Base-by-base conservation (phyloP, 2,888 invertebrate genomes). In the Minunthozetes semirufus region DNA sequence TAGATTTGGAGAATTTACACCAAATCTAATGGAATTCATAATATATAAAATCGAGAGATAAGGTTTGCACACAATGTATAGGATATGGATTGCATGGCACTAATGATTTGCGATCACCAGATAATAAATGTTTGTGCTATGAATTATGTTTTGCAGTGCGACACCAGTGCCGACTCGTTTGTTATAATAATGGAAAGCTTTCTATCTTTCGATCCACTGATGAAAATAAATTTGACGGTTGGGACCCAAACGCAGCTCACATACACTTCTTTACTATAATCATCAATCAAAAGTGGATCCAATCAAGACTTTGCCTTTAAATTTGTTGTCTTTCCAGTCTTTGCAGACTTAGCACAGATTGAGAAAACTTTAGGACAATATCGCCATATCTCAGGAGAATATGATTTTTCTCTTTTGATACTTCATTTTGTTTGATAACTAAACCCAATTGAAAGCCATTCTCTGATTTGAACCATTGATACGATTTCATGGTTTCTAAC, bases 101-200 rank as follows among this genome's bases (percentile, higher is more conserved):
- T 73, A 73, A 73, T 73, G 73, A 73, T 73, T 72, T 73, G 73
- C 73, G 73, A 73, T 73, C 73, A 73, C 22, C 29, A 73, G 73
- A 73, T 73, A 73, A 73, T 73, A 73, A 73, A 73, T 73, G 73
- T 33, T 56, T 53, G n/a, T 63, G 17, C 73, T 56, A 73, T 73
- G 73, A 73, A 59, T 73, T 73, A 73, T 73, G 73, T 42, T n/a
- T 38, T 17, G 4, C 15, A 42, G 68, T 46, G 29, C 25, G 68
- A 68, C 68, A 68, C 68, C 33, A 68, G 61, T 56, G 73, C 56
- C 19, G 17, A 53, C 25, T 73, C 73, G 61, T 73, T 73, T 73
- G 73, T 73, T 73, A 73, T 61, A 53, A 72, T 50, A 56, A 72
- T 56, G 38, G 50, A 33, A 56, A 50, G 38, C 48, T 25, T 25